phyloP scores from a whole-genome alignment of 2,113 vertebrate species.

The Fregata magnificens region DNA sequence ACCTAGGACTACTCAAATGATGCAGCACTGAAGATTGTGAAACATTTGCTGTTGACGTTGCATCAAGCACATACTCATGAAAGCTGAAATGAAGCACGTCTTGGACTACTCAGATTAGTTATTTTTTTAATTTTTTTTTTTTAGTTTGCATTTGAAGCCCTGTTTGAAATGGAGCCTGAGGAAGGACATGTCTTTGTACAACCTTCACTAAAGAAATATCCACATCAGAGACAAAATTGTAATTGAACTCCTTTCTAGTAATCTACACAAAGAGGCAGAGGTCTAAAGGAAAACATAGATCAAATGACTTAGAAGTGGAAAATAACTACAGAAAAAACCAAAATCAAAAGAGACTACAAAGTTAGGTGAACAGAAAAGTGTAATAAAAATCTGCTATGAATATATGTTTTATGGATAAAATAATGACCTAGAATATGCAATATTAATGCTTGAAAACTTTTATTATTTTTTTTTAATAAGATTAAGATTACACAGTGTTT shows the following conservation, averaged over 20 bases:
- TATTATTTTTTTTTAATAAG: neutral
- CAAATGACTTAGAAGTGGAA: constrained; percentile 37
- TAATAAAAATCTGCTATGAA: neutral
- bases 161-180: neutral
- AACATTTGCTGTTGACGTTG: neutral
- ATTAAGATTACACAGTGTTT: neutral
- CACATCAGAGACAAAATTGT: constrained; percentile 44
- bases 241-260: constrained; percentile 26
- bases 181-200: constrained; percentile 13
- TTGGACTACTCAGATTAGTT: neutral
- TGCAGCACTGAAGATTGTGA: neutral
- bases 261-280: constrained; percentile 9
- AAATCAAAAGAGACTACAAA: constrained; percentile 32
- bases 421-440: neutral
- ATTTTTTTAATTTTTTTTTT: neutral
- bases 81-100: neutral
- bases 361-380: neutral
- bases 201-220: constrained; percentile 23
- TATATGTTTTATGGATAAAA: neutral
- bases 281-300: constrained; percentile 29
- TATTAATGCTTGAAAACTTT: neutral
- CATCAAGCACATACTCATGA: neutral
- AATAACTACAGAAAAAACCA: neutral
- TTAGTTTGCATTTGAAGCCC: neutral
- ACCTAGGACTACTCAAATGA: neutral